Conservation (phyloP, 2,797 vertebrate species). For the Galaxias olidus region DNA sequence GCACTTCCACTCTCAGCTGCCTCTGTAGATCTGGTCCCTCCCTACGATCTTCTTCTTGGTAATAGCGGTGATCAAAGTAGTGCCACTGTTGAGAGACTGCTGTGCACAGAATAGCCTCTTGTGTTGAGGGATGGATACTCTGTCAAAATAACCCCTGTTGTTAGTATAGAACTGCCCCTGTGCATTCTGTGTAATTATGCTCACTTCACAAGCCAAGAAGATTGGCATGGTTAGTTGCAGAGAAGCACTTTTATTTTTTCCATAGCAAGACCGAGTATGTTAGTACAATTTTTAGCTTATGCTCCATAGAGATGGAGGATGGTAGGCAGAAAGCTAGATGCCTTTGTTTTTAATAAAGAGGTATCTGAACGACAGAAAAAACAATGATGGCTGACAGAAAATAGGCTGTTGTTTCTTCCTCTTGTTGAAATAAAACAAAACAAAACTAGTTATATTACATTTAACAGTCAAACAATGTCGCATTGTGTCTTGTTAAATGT, state of each 20-base stretch:
- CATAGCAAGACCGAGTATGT: neutral
- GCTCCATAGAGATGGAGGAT: too few relatives aligned
- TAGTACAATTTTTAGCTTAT: too few relatives aligned
- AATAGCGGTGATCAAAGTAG: constrained; percentile 59
- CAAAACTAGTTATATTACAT: too few relatives aligned
- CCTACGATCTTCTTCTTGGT: constrained; percentile 39
- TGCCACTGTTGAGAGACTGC: constrained; percentile 28
- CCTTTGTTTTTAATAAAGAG: too few relatives aligned
- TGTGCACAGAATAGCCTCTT: constrained; percentile 42
- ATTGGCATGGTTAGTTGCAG: neutral
- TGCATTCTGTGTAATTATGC: constrained; percentile 46
- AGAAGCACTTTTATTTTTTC: neutral
- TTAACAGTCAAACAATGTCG: too few relatives aligned
- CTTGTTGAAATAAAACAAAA: too few relatives aligned
- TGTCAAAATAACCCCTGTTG: constrained; percentile 41
- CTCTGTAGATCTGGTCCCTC: constrained; percentile 27
- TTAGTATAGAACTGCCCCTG: constrained; percentile 39
- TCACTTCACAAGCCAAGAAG: constrained; percentile 36
- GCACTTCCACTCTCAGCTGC: constrained; percentile 13
- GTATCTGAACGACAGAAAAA: too few relatives aligned
- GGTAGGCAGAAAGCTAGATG: too few relatives aligned
- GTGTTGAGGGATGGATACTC: constrained; percentile 19
- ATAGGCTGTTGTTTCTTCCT: too few relatives aligned
- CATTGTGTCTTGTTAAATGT: too few relatives aligned
- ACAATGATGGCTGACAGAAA: too few relatives aligned